A percentile compares a stretch with the other conserved stretches of the same genome.
Evolutionary conservation across 2,888 invertebrate species (phyloP).

Genomic region (Mayetiola destructor): DNA sequence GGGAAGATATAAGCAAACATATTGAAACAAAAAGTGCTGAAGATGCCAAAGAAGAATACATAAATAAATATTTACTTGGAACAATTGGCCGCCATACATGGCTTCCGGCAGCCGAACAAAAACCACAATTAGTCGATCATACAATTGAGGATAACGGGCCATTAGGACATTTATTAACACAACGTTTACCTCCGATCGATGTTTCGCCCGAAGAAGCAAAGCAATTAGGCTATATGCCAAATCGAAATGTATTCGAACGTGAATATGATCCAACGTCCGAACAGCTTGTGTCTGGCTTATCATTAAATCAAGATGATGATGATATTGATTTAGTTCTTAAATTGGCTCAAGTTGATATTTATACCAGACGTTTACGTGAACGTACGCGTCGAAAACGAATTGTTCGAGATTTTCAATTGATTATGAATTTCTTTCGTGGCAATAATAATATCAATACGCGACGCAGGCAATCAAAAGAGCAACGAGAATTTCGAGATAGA

Average conservation of each 20-base stretch:
- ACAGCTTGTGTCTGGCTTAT: conserved; percentile 70
- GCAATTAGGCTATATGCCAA: conserved; percentile 85
- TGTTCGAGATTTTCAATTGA: conserved; percentile 79
- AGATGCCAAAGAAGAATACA: conserved; percentile 86
- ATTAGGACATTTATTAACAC: conserved; percentile 53
- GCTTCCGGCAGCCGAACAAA: conserved; percentile 54
- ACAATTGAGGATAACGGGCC: conserved; percentile 65
- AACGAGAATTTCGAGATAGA: conserved; percentile 56
- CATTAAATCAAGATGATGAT: conserved; percentile 72
- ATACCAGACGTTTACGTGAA: conserved; percentile 67
- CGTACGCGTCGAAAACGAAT: conserved; percentile 77
- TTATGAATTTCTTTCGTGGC: conserved; percentile 67
- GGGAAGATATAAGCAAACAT: conserved; percentile 85
- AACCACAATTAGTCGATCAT: conserved; percentile 58
- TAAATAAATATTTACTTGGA: conserved; percentile 74
- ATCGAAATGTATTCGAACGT: conserved; percentile 90
- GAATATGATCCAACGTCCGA: conserved; percentile 91
- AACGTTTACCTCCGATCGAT: conserved; percentile 61
- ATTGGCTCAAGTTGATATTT: conserved; percentile 84
- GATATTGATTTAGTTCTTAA: conserved; percentile 82
- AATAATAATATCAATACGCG: conserved; percentile 31
- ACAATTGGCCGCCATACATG: conserved; percentile 80
- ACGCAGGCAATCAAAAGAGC: conserved; percentile 35
- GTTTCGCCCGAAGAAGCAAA: conserved; percentile 71
- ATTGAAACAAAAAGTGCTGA: conserved; percentile 80